Evolutionary conservation across 2,113 vertebrate species (phyloP).

Genomic region (Nothobranchius furzeri): DNA sequence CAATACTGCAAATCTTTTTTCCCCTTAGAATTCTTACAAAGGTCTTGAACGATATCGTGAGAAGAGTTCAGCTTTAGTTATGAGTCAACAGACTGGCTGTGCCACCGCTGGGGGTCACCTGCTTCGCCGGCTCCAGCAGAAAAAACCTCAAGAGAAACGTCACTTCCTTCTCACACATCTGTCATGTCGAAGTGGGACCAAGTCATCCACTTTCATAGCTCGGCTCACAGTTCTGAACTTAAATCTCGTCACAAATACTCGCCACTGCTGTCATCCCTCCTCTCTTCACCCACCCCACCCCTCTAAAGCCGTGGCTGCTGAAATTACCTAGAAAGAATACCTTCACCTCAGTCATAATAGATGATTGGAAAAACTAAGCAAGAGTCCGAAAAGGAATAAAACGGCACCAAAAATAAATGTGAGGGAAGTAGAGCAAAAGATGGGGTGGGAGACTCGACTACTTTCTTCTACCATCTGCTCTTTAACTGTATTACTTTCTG

Average conservation of each 20-base stretch:
- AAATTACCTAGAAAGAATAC: slow-evolving; percentile 79
- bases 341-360: slow-evolving; percentile 64
- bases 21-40: no score
- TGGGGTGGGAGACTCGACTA: no score
- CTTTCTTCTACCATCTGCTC: no score
- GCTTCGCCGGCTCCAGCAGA: slow-evolving; percentile 11
- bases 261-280: slow-evolving; percentile 52
- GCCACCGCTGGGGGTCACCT: not conserved
- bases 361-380: slow-evolving; percentile 56
- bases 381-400: slow-evolving; percentile 23
- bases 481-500: no score
- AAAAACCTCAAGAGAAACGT: slow-evolving; percentile 45
- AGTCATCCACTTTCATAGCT: slow-evolving; percentile 71
- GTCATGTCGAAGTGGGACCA: slow-evolving; percentile 63
- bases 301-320: slow-evolving; percentile 57
- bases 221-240: slow-evolving; percentile 74
- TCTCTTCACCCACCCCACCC: slow-evolving; percentile 22
- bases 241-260: slow-evolving; percentile 60
- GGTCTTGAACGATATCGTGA: no score
- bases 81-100: no score
- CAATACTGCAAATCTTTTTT: no score
- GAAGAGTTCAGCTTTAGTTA: no score
- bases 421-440: no score
- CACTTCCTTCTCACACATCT: slow-evolving; percentile 50
- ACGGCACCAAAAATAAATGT: slow-evolving; percentile 31